Evolutionary conservation across 2,797 vertebrate genomes (phyloP).

Genomic region (Pipistrellus pygmaeus): DNA sequence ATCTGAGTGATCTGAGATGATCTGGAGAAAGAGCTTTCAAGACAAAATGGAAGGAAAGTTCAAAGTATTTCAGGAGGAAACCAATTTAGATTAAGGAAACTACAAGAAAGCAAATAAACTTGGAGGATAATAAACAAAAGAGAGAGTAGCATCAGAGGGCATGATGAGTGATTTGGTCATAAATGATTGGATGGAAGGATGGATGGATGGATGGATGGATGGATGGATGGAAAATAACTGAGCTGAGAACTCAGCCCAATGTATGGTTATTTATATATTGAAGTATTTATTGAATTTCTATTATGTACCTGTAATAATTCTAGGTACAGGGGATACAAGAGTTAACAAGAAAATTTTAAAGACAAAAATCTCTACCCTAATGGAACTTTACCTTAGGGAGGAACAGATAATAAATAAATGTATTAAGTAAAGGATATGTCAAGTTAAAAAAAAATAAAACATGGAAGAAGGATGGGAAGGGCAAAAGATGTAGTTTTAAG

Average conservation of each 20-base stretch:
- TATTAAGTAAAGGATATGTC: background rate
- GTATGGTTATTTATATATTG: background rate
- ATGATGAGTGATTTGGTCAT: background rate
- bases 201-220: background rate
- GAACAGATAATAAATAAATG: background rate
- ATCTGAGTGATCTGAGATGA: background rate
- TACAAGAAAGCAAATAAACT: background rate
- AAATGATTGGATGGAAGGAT: background rate
- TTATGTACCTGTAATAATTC: background rate
- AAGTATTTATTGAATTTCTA: background rate
- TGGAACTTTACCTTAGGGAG: background rate
- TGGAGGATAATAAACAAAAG: background rate
- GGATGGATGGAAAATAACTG: background rate
- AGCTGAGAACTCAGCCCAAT: background rate
- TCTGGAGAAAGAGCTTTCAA: background rate
- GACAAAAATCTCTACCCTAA: background rate
- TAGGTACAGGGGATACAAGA: background rate
- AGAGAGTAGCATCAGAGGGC: background rate
- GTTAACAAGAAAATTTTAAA: background rate
- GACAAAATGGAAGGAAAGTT: background rate
- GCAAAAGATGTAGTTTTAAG: background rate
- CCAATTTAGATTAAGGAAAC: background rate
- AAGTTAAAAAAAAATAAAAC: constrained; percentile 18
- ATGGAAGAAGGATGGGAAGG: background rate
- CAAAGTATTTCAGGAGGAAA: background rate